phyloP scores from a whole-genome alignment of 2,888 invertebrate species.

The Endomychus coccineus region DNA sequence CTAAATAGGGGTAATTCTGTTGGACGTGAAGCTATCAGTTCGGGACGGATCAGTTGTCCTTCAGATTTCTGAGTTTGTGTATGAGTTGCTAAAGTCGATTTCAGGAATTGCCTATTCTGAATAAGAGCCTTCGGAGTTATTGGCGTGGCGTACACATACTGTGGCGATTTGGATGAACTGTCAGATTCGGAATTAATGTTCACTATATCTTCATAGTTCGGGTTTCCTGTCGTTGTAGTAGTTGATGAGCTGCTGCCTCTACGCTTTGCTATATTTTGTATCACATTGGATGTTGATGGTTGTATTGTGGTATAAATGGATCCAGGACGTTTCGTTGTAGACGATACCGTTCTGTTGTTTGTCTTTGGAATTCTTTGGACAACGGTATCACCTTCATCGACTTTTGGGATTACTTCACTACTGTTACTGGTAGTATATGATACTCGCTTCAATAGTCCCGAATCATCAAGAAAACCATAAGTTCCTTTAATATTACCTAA shows the following conservation, averaged over 20 bases:
- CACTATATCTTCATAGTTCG: slow-evolving; percentile 31
- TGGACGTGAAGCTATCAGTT: slow-evolving; percentile 31
- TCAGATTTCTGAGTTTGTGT: slow-evolving; percentile 30
- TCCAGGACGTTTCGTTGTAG: slow-evolving; percentile 51
- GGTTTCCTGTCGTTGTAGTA: slow-evolving; percentile 35
- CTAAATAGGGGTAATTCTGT: slow-evolving; percentile 34
- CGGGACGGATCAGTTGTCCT: slow-evolving; percentile 38
- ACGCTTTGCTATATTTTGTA: slow-evolving; percentile 58
- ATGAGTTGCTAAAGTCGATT: slow-evolving; percentile 26
- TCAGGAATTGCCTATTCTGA: slow-evolving; percentile 28
- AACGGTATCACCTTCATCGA: slow-evolving; percentile 35
- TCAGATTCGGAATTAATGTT: slow-evolving; percentile 31
- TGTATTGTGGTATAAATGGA: slow-evolving; percentile 44
- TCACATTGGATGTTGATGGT: slow-evolving; percentile 51
- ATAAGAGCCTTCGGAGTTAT: slow-evolving; percentile 39
- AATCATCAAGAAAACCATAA: slow-evolving; percentile 71
- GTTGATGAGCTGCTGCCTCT: slow-evolving; percentile 42
- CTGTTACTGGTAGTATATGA: slow-evolving; percentile 59
- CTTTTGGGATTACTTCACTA: slow-evolving; percentile 44
- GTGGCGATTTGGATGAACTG: slow-evolving; percentile 35
- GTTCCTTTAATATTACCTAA: slow-evolving; percentile 75
- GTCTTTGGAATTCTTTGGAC: slow-evolving; percentile 40
- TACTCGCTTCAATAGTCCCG: slow-evolving; percentile 71
- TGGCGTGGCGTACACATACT: slow-evolving; percentile 37
- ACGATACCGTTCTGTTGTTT: slow-evolving; percentile 44